Base-by-base conservation (phyloP, 2,888 invertebrate genomes). In the Orchesellides sinensis region DNA sequence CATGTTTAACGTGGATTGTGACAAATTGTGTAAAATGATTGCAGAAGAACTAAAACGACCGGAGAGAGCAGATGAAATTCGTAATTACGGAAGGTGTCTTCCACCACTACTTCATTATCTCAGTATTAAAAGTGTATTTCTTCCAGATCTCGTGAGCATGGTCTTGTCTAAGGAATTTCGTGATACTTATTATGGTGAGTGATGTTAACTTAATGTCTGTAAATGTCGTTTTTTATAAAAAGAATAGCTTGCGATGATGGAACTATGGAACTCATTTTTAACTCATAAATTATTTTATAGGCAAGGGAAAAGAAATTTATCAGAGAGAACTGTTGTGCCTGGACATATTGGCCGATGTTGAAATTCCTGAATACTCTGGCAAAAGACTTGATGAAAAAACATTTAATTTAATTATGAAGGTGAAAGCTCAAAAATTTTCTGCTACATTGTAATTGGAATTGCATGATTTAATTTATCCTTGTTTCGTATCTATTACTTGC, bases 241-340 rank as follows among this genome's bases (percentile, higher is more conserved):
- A n/a, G n/a, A n/a, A n/a, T n/a, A n/a, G n/a, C n/a, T n/a, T n/a
- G n/a, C n/a, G n/a, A n/a, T n/a, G n/a, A n/a, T n/a, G n/a, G n/a
- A n/a, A n/a, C n/a, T n/a, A n/a, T n/a, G n/a, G n/a, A n/a, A 6
- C 10, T 32, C 40, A 40, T 40, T 40, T 40, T 40, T 5, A 32
- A 32, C 5, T 49, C 4, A n/a, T 49, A 52, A 52, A 52, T 17
- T 52, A 65, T 59, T 49, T 49, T 68, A 35, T 19, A 83, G 84
- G 83, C 0, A 81, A 66, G 14, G 82, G 73, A 8, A 54, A 61
- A 32, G 54, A 61, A n/a, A 74, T 86, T 0, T 87, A 90, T 27
- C 92, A 92, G 0, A 91, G 93, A 84, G 94, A 94, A 90, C 90
- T 94, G 73, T 91, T 94, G 66, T 90, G 91, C 59, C 89, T 96